These are phyloP conservation scores for Spilogale gracilis DNA, from an alignment of 2,113 vertebrate species.

Conservation along the genomic window DNA sequence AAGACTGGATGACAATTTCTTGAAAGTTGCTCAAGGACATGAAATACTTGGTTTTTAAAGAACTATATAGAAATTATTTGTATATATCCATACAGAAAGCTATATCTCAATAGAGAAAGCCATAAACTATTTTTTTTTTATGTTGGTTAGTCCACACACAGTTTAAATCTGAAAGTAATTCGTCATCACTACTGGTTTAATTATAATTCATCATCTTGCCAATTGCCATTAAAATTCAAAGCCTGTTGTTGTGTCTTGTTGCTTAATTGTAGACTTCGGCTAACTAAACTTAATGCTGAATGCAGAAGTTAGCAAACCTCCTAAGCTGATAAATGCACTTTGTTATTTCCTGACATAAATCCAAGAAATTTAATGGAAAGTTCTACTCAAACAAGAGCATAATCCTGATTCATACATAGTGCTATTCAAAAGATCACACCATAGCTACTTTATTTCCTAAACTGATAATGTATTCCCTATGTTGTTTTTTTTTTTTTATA, in stretches of 20 bases:
- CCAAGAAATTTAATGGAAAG: constrained; percentile 37
- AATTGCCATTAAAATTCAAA: constrained; percentile 75
- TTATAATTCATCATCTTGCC: constrained; percentile 57
- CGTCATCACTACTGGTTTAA: constrained; percentile 64
- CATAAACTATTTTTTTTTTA: neutral
- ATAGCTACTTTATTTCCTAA: constrained; percentile 40
- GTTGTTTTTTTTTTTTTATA: too few relatives aligned
- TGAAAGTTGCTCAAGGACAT: neutral
- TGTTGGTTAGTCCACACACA: constrained; percentile 24
- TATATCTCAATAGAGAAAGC: neutral
- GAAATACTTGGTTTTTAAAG: neutral
- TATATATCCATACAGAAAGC: neutral
- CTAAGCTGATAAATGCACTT: neutral
- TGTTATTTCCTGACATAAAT: constrained; percentile 58
- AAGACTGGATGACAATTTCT: neutral
- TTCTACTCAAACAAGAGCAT: constrained; percentile 53
- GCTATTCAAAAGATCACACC: constrained; percentile 31
- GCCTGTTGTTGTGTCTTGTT: constrained; percentile 54
- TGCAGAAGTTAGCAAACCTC: constrained; percentile 56
- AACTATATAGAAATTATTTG: neutral
- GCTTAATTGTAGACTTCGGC: constrained; percentile 68
- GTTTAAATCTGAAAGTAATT: constrained; percentile 63
- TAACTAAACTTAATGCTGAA: constrained; percentile 49
- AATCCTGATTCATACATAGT: constrained; percentile 60
- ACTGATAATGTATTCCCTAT: neutral